phyloP scores from a whole-genome alignment of 2,888 invertebrate genomes.

The Cataglyphis albicans region DNA sequence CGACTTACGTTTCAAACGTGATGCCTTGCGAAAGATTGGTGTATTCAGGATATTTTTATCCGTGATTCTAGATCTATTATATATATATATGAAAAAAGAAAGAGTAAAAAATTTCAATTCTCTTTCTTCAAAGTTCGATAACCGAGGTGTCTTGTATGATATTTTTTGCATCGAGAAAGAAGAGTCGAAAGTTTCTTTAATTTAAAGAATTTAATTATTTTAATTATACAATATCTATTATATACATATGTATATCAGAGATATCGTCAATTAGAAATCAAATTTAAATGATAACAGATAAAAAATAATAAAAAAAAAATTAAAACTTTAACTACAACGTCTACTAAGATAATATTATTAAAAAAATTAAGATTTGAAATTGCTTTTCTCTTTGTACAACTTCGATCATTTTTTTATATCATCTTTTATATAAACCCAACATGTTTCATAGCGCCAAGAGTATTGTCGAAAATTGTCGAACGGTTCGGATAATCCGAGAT shows the following conservation, averaged over 20 bases:
- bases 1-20: slow-evolving; percentile 29
- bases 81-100: background rate
- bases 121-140: background rate
- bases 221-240: background rate
- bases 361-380: background rate
- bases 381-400: background rate
- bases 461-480: slow-evolving; percentile 33
- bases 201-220: background rate
- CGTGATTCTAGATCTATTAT: background rate
- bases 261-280: background rate
- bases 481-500: slow-evolving; percentile 39
- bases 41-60: background rate
- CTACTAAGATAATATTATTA: background rate
- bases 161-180: background rate
- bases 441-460: background rate
- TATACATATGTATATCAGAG: background rate
- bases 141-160: background rate
- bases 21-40: slow-evolving; percentile 5
- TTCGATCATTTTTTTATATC: background rate
- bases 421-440: background rate
- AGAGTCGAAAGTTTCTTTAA: background rate
- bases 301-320: background rate
- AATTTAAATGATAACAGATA: background rate
- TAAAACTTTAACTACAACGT: background rate
- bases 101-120: background rate